phyloP scores from a whole-genome alignment of 2,888 invertebrate species.

The Dendrolimus pini region DNA sequence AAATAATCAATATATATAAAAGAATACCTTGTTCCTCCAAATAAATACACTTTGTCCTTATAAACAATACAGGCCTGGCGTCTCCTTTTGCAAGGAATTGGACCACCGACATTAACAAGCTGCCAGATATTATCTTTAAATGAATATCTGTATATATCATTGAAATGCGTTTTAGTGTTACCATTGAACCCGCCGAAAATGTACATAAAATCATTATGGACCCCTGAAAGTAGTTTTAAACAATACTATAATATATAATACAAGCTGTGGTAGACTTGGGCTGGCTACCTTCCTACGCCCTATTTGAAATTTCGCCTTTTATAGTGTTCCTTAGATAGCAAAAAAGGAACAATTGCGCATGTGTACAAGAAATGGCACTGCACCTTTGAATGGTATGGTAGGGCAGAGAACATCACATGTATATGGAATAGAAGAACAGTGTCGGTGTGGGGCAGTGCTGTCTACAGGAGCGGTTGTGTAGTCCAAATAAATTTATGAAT shows the following conservation, averaged over 20 bases:
- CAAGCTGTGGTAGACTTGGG: too few species aligned
- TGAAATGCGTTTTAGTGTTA: slow-evolving; percentile 84
- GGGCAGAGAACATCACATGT: too few species aligned
- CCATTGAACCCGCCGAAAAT: slow-evolving; percentile 95
- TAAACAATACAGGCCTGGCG: slow-evolving; percentile 89
- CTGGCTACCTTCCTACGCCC: too few species aligned
- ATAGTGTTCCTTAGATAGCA: too few species aligned
- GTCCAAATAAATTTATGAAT: too few species aligned
- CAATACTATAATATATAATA: neutral
- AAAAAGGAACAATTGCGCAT: too few species aligned
- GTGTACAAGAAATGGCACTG: too few species aligned
- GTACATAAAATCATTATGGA: slow-evolving; percentile 85
- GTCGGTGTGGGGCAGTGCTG: too few species aligned
- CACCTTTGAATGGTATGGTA: too few species aligned
- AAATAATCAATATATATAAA: neutral
- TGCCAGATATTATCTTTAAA: slow-evolving; percentile 79
- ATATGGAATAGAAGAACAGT: too few species aligned
- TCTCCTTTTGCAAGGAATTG: slow-evolving; percentile 79
- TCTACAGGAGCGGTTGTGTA: too few species aligned
- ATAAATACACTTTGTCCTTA: slow-evolving; percentile 85
- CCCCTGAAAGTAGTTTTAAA: slow-evolving; percentile 77
- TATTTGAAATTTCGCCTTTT: too few species aligned
- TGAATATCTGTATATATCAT: slow-evolving; percentile 88
- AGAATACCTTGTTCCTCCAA: slow-evolving; percentile 91
- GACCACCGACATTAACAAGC: slow-evolving; percentile 74